These are phyloP conservation scores for Diarsia dahlii DNA, from an alignment of 2,888 invertebrate genomes.

Conservation along the genomic window DNA sequence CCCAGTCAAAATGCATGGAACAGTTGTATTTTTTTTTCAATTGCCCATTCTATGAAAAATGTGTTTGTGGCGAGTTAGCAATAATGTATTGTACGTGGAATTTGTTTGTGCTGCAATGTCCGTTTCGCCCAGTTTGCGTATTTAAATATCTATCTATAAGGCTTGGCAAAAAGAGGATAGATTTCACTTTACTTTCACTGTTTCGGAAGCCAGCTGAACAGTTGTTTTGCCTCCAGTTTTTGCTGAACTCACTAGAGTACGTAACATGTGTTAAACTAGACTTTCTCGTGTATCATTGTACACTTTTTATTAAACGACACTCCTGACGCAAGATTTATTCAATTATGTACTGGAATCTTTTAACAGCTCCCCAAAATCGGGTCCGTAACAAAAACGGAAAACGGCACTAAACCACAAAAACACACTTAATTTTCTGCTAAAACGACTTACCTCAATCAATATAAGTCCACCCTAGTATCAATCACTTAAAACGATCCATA, in stretches of 20 bases:
- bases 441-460: constrained; percentile 30
- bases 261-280: neutral
- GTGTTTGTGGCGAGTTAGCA: too few relatives aligned
- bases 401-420: neutral
- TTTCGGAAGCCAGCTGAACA: neutral
- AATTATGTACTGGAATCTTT: neutral
- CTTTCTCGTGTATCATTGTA: neutral
- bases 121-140: neutral
- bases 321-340: neutral
- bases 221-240: neutral
- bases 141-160: constrained; percentile 1
- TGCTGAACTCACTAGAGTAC: neutral
- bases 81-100: neutral
- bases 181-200: neutral
- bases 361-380: neutral
- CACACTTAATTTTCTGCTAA: neutral
- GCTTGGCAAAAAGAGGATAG: neutral
- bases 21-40: neutral
- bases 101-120: too few relatives aligned
- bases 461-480: constrained; percentile 32
- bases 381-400: neutral
- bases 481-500: constrained; percentile 45
- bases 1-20: neutral
- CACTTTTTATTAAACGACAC: neutral
- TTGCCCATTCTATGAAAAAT: neutral